Evolutionary conservation across 1,140 invertebrate genomes (phyloP).

Genomic region (Leucophenga varia): DNA sequence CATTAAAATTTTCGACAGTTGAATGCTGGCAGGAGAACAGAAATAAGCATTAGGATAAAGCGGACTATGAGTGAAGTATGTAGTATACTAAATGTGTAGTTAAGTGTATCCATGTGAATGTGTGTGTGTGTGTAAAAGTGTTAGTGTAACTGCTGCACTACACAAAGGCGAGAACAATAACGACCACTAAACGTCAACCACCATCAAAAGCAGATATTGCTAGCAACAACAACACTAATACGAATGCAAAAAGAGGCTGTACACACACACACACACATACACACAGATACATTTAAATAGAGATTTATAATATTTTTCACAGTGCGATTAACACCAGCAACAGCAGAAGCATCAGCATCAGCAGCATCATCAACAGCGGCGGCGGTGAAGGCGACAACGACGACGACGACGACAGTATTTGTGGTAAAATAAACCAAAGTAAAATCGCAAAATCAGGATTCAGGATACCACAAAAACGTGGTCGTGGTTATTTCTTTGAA

Average conservation of each 20-base stretch:
- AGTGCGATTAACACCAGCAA: slow-evolving; percentile 45
- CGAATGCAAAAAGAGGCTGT: too few species aligned
- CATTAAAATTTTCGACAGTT: slow-evolving; percentile 11
- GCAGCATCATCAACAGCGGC: slow-evolving; percentile 8
- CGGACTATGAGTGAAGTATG: too few species aligned
- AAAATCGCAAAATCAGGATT: slow-evolving; percentile 51
- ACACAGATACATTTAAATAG: slow-evolving; percentile 2
- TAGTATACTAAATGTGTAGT: too few species aligned
- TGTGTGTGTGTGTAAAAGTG: slow-evolving; percentile 13
- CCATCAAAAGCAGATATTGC: slow-evolving; percentile 32
- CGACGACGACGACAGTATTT: slow-evolving; percentile 2
- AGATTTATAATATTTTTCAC: slow-evolving; percentile 43
- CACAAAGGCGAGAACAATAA: slow-evolving; percentile 14
- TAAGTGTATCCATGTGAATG: slow-evolving; percentile 1
- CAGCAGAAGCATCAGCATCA: too few species aligned
- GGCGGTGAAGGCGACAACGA: slow-evolving; percentile 20
- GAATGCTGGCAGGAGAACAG: slow-evolving; percentile 15
- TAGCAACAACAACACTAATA: background rate
- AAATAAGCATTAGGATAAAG: too few species aligned
- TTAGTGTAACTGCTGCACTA: slow-evolving; percentile 29
- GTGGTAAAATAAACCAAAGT: background rate
- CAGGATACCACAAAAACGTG: slow-evolving; percentile 48
- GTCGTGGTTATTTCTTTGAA: slow-evolving; percentile 22
- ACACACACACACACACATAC: slow-evolving; percentile 33
- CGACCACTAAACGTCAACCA: slow-evolving; percentile 49